A percentile compares a stretch with the other conserved stretches of the same genome.
phyloP scores from a whole-genome alignment of 2,113 vertebrate genomes.

The Mirza zaza region DNA sequence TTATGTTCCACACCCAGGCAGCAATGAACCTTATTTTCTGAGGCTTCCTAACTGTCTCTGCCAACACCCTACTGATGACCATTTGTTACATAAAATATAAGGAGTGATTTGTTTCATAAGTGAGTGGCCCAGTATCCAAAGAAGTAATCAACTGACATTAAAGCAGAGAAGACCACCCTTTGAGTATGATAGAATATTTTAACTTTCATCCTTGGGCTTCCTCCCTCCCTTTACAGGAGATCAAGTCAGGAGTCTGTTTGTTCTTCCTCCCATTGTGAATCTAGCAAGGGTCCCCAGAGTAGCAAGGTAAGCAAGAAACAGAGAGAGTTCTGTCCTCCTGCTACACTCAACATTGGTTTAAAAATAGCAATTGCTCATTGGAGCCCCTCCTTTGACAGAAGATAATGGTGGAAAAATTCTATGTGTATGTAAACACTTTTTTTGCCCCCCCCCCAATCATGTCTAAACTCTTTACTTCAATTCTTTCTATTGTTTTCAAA shows the following conservation, averaged over 20 bases:
- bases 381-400: background rate
- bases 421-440: background rate
- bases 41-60: background rate
- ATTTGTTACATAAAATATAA: background rate
- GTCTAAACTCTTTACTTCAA: background rate
- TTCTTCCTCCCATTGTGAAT: conserved; percentile 67
- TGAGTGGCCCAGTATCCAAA: background rate
- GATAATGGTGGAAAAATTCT: background rate
- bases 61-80: background rate
- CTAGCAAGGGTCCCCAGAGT: conserved; percentile 69
- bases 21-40: background rate
- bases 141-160: background rate
- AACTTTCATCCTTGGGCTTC: background rate
- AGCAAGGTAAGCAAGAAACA: conserved; percentile 67
- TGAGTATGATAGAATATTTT: background rate
- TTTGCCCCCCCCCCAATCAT: background rate
- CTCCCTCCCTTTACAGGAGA: conserved; percentile 20
- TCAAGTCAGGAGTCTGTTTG: conserved; percentile 72
- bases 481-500: background rate
- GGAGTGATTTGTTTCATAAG: background rate
- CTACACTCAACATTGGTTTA: background rate
- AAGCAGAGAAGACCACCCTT: background rate
- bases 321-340: background rate
- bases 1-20: background rate
- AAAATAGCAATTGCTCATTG: background rate